phyloP scores from a whole-genome alignment of 2,888 invertebrate species.

The Dynastes grantii region DNA sequence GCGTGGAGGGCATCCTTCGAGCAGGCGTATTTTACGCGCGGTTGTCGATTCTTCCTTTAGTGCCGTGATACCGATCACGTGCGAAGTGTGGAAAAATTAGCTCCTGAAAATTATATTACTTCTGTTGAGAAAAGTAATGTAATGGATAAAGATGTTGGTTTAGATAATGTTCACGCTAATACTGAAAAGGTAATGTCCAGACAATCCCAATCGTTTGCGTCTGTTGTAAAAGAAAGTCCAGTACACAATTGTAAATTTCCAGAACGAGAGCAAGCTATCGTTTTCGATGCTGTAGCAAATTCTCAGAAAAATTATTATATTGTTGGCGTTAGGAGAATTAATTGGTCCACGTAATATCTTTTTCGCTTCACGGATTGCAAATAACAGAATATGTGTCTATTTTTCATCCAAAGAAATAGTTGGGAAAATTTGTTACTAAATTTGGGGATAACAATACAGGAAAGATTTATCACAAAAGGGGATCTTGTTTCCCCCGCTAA shows the following conservation, averaged over 20 bases:
- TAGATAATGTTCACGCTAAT: neutral
- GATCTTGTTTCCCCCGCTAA: conserved; percentile 10
- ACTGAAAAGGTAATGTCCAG: neutral
- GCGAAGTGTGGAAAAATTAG: neutral
- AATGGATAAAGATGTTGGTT: neutral
- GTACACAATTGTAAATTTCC: neutral
- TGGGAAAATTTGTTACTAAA: conserved; percentile 7
- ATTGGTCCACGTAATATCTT: conserved; percentile 8
- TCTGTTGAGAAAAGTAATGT: neutral
- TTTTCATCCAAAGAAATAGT: conserved; percentile 13
- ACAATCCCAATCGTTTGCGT: neutral
- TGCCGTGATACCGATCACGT: neutral
- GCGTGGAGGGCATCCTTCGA: neutral
- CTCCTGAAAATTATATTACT: neutral
- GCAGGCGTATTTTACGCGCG: neutral
- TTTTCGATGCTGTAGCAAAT: conserved; percentile 4
- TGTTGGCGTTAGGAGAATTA: neutral
- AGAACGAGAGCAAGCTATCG: conserved; percentile 16
- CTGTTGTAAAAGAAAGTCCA: conserved; percentile 10
- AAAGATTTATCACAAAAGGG: conserved; percentile 23
- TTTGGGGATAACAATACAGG: neutral
- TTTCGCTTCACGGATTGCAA: conserved; percentile 21
- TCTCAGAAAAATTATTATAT: neutral
- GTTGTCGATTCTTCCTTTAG: neutral
- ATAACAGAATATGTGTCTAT: conserved; percentile 32